phyloP scores from a whole-genome alignment of 92 coral and sea anemone genomes.

The Pocillopora grandis region DNA sequence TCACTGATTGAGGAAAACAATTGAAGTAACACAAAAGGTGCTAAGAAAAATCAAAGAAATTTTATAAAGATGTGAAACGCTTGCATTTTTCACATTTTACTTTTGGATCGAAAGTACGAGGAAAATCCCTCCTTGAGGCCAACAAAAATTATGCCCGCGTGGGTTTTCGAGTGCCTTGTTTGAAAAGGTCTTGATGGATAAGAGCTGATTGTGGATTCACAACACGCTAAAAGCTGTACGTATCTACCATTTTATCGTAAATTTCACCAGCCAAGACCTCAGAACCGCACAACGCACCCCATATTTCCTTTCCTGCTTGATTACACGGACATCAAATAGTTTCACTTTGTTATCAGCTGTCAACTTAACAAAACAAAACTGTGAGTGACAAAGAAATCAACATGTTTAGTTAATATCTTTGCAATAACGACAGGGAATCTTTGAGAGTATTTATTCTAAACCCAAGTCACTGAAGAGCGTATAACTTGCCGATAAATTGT shows the following conservation, averaged over 20 bases:
- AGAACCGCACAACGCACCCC: slow-evolving; percentile 37
- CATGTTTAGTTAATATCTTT: not conserved
- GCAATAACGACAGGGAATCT: not conserved
- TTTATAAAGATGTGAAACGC: too few relatives aligned
- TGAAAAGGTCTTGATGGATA: too few relatives aligned
- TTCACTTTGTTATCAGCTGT: slow-evolving; percentile 10
- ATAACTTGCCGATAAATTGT: slow-evolving; percentile 7
- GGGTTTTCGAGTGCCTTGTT: too few relatives aligned
- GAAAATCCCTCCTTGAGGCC: too few relatives aligned
- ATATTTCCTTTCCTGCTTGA: slow-evolving; percentile 28
- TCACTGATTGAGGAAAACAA: too few relatives aligned
- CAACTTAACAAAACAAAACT: slow-evolving; percentile 13
- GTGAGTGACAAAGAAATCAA: not conserved
- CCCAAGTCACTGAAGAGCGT: not conserved
- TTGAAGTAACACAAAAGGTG: too few relatives aligned
- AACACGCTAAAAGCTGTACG: slow-evolving; percentile 31
- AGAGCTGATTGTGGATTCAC: too few relatives aligned
- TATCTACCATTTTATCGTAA: slow-evolving; percentile 29
- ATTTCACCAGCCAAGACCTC: slow-evolving; percentile 19
- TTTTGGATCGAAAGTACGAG: too few relatives aligned
- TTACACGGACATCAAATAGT: slow-evolving; percentile 22
- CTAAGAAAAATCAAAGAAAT: too few relatives aligned
- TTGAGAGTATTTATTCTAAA: not conserved
- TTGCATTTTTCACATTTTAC: too few relatives aligned
- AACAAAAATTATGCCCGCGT: too few relatives aligned